Evolutionary conservation across 2,113 vertebrate genomes (phyloP), one percentile per base, ranked within the genome.

Genomic region (Hydropotes inermis): DNA sequence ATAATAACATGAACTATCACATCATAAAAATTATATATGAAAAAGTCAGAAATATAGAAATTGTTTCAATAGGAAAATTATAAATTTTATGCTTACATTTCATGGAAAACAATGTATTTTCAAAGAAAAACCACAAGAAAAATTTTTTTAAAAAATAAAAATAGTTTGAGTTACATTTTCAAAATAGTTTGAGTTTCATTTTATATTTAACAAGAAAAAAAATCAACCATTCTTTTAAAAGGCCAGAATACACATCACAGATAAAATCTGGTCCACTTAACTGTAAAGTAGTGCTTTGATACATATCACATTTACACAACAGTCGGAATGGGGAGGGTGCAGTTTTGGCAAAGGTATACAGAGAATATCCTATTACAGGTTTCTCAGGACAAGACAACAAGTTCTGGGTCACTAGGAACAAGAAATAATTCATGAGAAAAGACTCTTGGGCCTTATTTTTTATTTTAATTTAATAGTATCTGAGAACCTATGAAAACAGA

Each of bases 331-430:
- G 64, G 64, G 33, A 98, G 4, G 36, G 43, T 85, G 86, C 54
- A 94, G 89, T 96, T 89, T 94, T 90, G 45, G 78, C 47, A 97
- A 52, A 95, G 58, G 78, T 87, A 94, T 81, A 96, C 84, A 79
- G 79, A 96, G 57, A 94, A 67, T 96, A 97, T 98, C 97, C 57
- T 96, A 58, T 97, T 98, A 96, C 96, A 94, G 88, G 91, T 91
- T 96, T 70, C 89, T 94, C 84, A 97, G 94, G 93, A 97, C 93
- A 50, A 82, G 45, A 96, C 91, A 97, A 78, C 3, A 61, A 95
- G 89, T 98, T 97, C 97, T 98, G 91, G 97, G 97, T 98, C 97
- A 97, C 85, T 45, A 97, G 83, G 30, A 96, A 95, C 57, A 97
- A 97, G 58, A 86, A 97, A 60, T 86, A 95, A 86, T 39, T 94